Conservation (phyloP, 2,888 invertebrate species). For the Plusia festucae region DNA sequence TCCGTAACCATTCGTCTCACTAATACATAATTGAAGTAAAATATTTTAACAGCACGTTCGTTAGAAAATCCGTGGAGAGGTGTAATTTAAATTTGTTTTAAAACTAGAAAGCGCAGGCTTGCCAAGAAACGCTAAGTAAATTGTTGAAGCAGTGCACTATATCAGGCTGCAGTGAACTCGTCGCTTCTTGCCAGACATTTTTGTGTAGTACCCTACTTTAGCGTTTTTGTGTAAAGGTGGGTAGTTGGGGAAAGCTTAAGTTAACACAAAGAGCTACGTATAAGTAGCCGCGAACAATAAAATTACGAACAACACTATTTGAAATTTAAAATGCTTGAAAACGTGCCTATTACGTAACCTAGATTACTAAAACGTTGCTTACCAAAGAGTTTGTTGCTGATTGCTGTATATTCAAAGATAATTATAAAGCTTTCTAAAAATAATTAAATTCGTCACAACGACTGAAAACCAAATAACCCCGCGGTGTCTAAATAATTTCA, state of each 20-base stretch:
- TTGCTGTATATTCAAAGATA: too few relatives aligned
- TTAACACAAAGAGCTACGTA: slow-evolving; percentile 8
- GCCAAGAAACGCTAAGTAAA: slow-evolving; percentile 51
- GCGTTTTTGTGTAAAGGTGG: slow-evolving; percentile 9
- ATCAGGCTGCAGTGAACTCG: slow-evolving; percentile 32
- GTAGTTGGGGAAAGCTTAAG: slow-evolving; percentile 7
- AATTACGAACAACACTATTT: slow-evolving; percentile 9
- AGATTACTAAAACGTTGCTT: too few relatives aligned
- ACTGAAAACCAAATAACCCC: too few relatives aligned
- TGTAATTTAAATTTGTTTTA: slow-evolving; percentile 40
- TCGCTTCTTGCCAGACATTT: slow-evolving; percentile 21
- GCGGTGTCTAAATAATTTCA: too few relatives aligned
- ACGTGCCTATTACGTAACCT: too few relatives aligned
- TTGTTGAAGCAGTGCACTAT: slow-evolving; percentile 40
- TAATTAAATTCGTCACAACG: too few relatives aligned
- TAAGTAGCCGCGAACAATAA: not conserved
- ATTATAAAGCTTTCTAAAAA: too few relatives aligned
- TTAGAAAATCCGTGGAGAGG: slow-evolving; percentile 19
- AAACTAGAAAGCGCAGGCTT: slow-evolving; percentile 28
- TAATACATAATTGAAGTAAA: not conserved
- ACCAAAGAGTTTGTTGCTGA: too few relatives aligned
- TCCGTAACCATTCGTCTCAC: not conserved
- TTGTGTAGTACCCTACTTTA: slow-evolving; percentile 18
- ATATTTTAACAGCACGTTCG: slow-evolving; percentile 19
- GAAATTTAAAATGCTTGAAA: not conserved